Evolutionary conservation across 2,113 vertebrate species (phyloP).

Genomic region (Oxyura jamaicensis): DNA sequence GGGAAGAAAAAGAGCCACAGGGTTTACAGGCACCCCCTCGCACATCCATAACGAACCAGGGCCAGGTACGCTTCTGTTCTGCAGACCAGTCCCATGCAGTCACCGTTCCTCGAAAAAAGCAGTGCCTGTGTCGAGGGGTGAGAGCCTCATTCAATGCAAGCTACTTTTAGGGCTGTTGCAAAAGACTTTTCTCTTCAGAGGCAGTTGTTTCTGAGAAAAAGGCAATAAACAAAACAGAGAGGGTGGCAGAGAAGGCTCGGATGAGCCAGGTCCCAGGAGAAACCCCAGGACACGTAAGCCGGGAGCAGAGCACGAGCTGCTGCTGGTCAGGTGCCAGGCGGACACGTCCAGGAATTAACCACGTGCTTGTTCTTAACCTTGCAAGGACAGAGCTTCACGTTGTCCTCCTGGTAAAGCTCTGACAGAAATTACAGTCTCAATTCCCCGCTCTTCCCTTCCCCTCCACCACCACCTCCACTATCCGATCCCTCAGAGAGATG

Average conservation of each 20-base stretch:
- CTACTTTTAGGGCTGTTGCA: background rate
- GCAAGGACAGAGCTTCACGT: background rate
- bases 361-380: background rate
- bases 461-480: background rate
- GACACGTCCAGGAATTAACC: background rate
- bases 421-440: background rate
- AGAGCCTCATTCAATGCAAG: background rate
- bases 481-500: background rate
- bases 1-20: background rate
- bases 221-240: background rate
- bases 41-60: background rate
- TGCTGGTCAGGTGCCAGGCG: background rate
- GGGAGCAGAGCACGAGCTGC: background rate
- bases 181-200: background rate
- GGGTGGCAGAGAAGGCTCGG: background rate
- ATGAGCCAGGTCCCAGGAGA: background rate
- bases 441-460: background rate
- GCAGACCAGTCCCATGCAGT: background rate
- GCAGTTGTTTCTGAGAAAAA: background rate
- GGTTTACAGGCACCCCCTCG: background rate
- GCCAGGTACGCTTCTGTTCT: background rate
- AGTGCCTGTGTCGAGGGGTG: background rate
- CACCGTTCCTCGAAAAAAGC: background rate
- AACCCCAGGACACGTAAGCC: background rate
- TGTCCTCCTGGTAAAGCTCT: background rate